Evolutionary conservation across 2,888 invertebrate genomes (phyloP).

Genomic region (Dasypogon diadema): DNA sequence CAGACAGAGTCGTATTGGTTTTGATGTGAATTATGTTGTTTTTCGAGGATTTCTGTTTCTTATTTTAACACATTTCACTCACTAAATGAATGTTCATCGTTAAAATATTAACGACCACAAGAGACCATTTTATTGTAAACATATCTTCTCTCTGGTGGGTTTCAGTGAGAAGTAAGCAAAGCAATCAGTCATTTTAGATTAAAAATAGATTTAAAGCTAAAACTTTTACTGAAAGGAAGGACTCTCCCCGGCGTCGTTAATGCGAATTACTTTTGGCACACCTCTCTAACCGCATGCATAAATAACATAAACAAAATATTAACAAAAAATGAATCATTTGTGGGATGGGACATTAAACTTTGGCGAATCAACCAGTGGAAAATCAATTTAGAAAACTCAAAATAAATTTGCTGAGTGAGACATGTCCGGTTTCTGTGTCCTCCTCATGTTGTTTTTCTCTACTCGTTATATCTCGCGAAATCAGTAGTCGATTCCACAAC

Average conservation of each 20-base stretch:
- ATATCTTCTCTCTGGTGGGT: too few species aligned
- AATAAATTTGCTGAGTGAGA: constrained; percentile 32
- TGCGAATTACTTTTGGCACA: constrained; percentile 26
- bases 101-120: too few species aligned
- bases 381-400: constrained; percentile 36
- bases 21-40: neutral
- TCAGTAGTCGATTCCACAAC: neutral
- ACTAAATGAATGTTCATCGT: too few species aligned
- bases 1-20: neutral
- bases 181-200: neutral
- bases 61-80: constrained; percentile 12
- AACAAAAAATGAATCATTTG: constrained; percentile 12
- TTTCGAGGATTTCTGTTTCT: constrained; percentile 15
- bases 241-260: too few species aligned
- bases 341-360: constrained; percentile 33
- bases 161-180: neutral
- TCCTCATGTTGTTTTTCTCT: constrained; percentile 24
- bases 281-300: neutral
- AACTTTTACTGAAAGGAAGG: too few species aligned
- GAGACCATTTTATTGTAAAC: too few species aligned
- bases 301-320: constrained; percentile 10
- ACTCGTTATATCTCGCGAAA: too few species aligned
- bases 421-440: constrained; percentile 29
- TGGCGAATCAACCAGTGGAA: constrained; percentile 21
- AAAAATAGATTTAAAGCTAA: neutral